phyloP scores from a whole-genome alignment of 2,888 invertebrate species.

The Mantis religiosa region DNA sequence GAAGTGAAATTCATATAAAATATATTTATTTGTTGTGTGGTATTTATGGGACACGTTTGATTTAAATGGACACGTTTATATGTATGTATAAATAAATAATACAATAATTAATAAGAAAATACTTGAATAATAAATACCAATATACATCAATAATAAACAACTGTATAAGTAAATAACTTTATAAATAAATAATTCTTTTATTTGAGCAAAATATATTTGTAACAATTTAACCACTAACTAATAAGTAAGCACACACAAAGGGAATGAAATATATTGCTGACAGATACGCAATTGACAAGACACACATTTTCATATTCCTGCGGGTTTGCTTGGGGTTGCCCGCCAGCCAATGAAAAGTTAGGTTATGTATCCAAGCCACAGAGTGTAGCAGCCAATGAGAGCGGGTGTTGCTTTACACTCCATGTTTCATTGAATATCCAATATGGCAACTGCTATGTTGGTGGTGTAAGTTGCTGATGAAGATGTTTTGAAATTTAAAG shows the following conservation, averaged over 20 bases:
- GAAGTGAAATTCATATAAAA: too few relatives aligned
- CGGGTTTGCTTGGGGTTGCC: neutral
- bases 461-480: constrained; percentile 19
- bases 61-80: too few relatives aligned
- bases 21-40: too few relatives aligned
- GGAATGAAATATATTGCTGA: neutral
- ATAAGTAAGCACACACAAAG: neutral
- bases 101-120: too few relatives aligned
- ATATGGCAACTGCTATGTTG: constrained; percentile 25
- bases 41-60: too few relatives aligned
- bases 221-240: neutral
- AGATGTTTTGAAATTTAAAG: constrained; percentile 26
- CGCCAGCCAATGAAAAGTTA: neutral
- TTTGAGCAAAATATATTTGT: neutral
- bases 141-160: too few relatives aligned
- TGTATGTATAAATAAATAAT: too few relatives aligned
- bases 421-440: constrained; percentile 18
- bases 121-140: too few relatives aligned
- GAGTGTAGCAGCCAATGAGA: neutral
- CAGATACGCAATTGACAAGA: neutral
- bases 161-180: too few relatives aligned
- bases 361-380: neutral
- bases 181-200: neutral
- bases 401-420: neutral
- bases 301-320: neutral